Percentiles rank a stretch among this genome's conserved stretches.
These are phyloP conservation scores for Phortica okadai DNA, from an alignment of 2,888 invertebrate species.

Conservation along the genomic window DNA sequence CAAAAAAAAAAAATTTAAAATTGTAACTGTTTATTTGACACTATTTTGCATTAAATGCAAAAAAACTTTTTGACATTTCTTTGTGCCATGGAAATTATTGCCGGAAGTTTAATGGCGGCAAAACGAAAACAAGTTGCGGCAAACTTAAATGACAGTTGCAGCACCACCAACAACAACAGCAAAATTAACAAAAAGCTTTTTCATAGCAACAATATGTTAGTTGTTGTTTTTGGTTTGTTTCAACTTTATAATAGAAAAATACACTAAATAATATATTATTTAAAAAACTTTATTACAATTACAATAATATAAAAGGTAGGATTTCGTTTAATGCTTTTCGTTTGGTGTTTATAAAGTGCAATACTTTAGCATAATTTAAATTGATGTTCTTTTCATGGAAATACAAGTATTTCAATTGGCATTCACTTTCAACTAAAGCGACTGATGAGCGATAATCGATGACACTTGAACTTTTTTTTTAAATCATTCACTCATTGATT, in stretches of 20 bases:
- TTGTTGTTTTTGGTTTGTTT: too few species aligned
- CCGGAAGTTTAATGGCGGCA: constrained; percentile 57
- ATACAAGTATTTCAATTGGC: not conserved
- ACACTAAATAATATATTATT: too few species aligned
- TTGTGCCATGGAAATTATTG: constrained; percentile 55
- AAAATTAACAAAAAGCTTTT: not conserved
- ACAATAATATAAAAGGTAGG: too few species aligned
- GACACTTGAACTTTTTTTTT: not conserved
- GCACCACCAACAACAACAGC: not conserved
- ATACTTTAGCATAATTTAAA: not conserved
- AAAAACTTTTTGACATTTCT: constrained; percentile 52
- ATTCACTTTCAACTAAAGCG: not conserved
- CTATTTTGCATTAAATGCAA: constrained; percentile 66
- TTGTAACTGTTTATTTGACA: constrained; percentile 55
- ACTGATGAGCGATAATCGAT: not conserved
- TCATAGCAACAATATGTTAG: too few species aligned
- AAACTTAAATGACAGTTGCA: not conserved
- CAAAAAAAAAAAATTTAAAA: constrained; percentile 58
- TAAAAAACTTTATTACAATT: too few species aligned
- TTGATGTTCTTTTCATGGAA: not conserved
- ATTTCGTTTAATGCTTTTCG: too few species aligned
- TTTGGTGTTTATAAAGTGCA: too few species aligned
- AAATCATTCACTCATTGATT: not conserved
- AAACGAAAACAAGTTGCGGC: not conserved
- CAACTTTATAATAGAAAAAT: too few species aligned